Evolutionary conservation across 92 coral and sea anemone species (phyloP), one percentile per base, ranked within the genome.

Genomic region (Phenganax stokvisi): DNA sequence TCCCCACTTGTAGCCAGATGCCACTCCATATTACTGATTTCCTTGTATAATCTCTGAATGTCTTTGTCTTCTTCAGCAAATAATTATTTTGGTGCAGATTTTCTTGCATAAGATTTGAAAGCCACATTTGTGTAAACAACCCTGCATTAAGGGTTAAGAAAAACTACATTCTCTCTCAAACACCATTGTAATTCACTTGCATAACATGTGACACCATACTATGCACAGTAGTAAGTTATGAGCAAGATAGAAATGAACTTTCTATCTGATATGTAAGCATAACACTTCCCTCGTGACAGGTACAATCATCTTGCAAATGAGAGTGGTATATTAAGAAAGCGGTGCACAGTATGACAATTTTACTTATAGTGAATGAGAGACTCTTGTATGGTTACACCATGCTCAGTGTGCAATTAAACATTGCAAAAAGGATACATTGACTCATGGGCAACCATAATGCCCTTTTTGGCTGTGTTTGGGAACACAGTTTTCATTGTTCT

Each of bases 61-160:
- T 72, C 77, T 20, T 52, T 72, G 58, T 51, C 44, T 17, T 51
- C 77, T 57, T 20, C 58, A 16, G 57, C 37, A 55, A 72, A n/a
- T 51, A 47, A 52, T 9, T 12, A 0, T 51, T 72, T 72, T 20
- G 51, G 60, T 16, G 37, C 37, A 9, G 77, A 28, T 8, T 5
- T 51, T 72, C 77, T 52, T 10, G 30, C 57, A 11, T 72, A 57
- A 27, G 68, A 8, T 72, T 51, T 72, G 7, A 72, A 10, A 6
- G 25, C 12, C 0, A 72, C 56, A 72, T 72, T 72, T 9, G 77
- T 47, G 44, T 72, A 72, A 17, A 72, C 77, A 72, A 72, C 77
- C 8, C 77, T 72, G 29, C 17, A 52, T 51, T 52, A 72, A 51
- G 13, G 44, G 77, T 72, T 72, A 72, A 72, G 77, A 31, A 72